phyloP scores from a whole-genome alignment of 2,797 vertebrate species.

The Chromobotia macracanthus region DNA sequence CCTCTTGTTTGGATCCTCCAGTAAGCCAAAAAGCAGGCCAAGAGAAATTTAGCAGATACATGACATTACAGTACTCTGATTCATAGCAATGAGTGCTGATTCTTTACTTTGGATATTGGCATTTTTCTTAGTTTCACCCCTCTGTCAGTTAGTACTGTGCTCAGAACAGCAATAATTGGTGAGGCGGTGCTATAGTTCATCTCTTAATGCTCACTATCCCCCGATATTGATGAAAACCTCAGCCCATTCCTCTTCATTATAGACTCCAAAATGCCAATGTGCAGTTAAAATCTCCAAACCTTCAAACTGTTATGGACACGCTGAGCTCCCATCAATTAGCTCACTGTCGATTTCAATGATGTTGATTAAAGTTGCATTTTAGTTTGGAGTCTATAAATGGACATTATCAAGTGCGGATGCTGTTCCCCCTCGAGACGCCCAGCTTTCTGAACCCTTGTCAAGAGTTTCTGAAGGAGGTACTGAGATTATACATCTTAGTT shows the following conservation, averaged over 20 bases:
- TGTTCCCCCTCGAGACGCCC: neutral
- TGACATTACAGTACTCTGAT: neutral
- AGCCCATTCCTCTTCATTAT: conserved; percentile 61
- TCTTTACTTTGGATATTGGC: conserved; percentile 28
- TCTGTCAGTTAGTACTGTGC: conserved; percentile 41
- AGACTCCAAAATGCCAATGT: conserved; percentile 54
- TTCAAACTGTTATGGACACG: conserved; percentile 20
- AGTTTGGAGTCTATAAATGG: conserved; percentile 30
- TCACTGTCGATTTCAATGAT: conserved; percentile 42
- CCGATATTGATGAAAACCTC: conserved; percentile 55
- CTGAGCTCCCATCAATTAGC: conserved; percentile 33
- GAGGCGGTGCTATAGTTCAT: conserved; percentile 47
- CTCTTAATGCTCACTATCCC: conserved; percentile 53
- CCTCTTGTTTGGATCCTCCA: too few species aligned
- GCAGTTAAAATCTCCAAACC: conserved; percentile 39
- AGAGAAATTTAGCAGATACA: neutral
- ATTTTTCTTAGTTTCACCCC: conserved; percentile 45
- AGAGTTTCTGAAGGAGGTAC: conserved; percentile 4
- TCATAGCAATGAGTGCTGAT: neutral
- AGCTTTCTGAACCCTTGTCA: neutral
- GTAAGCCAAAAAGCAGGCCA: too few species aligned
- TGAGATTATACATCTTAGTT: conserved; percentile 1
- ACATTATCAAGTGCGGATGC: conserved; percentile 20
- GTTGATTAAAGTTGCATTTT: conserved; percentile 30
- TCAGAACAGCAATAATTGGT: conserved; percentile 53